A percentile compares a stretch with the other conserved stretches of the same genome.
Conservation (phyloP, 2,113 vertebrate genomes). For the Scomber colias region DNA sequence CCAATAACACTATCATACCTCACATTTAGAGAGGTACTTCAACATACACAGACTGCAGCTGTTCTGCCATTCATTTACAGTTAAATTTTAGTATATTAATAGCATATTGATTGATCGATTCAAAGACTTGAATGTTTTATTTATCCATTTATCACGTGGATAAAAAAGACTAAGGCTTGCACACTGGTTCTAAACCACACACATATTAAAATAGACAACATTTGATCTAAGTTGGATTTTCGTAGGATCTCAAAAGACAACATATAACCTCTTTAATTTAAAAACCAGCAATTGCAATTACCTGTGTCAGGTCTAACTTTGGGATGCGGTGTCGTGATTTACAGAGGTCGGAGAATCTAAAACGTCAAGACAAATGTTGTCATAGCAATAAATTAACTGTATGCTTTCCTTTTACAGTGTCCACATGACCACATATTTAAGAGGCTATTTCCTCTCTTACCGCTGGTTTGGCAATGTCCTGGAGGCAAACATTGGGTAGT, state of each 20-base stretch:
- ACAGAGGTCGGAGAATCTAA: conserved; percentile 21
- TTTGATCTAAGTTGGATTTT: too few relatives aligned
- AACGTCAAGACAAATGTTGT: conserved; percentile 64
- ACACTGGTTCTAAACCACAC: too few relatives aligned
- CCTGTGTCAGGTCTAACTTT: conserved; percentile 4
- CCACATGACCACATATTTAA: conserved; percentile 75
- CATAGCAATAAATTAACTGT: conserved; percentile 50
- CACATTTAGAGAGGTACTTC: too few relatives aligned
- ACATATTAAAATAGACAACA: too few relatives aligned
- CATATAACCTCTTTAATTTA: neutral
- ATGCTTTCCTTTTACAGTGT: conserved; percentile 69
- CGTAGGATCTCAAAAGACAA: too few relatives aligned
- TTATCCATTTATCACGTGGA: too few relatives aligned
- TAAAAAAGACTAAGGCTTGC: too few relatives aligned
- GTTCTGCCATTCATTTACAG: too few relatives aligned
- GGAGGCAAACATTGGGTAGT: conserved; percentile 78
- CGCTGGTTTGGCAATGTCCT: conserved; percentile 80
- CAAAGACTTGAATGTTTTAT: too few relatives aligned
- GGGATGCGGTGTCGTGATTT: neutral
- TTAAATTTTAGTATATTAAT: too few relatives aligned
- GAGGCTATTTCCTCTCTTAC: conserved; percentile 78
- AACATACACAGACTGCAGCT: too few relatives aligned
- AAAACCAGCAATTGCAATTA: neutral
- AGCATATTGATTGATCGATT: neutral
- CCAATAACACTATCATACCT: too few relatives aligned